Evolutionary conservation across 2,797 vertebrate genomes (phyloP).

Genomic region (Anguilla marmorata): DNA sequence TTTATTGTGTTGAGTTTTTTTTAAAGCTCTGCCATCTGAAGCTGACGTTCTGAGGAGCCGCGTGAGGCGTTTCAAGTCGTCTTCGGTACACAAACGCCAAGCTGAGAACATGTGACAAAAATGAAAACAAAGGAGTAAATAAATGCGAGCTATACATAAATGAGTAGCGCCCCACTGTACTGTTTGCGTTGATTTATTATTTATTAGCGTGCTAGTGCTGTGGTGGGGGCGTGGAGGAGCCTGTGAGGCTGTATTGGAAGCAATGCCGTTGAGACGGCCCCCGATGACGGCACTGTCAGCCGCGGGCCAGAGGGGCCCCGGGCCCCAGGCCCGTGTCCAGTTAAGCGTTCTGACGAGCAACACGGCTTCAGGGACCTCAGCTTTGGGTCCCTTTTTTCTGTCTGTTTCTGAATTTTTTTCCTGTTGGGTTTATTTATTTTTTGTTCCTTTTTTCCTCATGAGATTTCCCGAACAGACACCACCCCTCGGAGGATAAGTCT

Average conservation of each 20-base stretch:
- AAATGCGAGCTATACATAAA: neutral
- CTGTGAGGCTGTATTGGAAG: neutral
- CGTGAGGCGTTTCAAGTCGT: neutral
- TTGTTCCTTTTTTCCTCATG: neutral
- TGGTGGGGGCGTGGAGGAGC: slow-evolving; percentile 22
- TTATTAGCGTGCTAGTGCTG: slow-evolving; percentile 12
- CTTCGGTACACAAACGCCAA: neutral
- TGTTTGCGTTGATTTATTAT: slow-evolving; percentile 15
- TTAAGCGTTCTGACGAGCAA: slow-evolving; percentile 24
- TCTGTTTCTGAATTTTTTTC: neutral
- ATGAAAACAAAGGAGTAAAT: neutral
- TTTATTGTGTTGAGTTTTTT: neutral
- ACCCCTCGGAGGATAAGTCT: neutral
- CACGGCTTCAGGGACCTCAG: neutral
- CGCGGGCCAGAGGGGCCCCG: neutral
- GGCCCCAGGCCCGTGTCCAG: neutral
- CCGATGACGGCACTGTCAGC: slow-evolving; percentile 6
- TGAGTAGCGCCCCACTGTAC: neutral
- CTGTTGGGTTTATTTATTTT: neutral
- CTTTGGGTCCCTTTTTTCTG: neutral
- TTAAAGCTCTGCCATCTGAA: neutral
- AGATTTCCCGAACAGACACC: neutral
- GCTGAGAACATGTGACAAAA: neutral
- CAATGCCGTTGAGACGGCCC: slow-evolving; percentile 17
- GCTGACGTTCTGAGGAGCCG: neutral